Evolutionary conservation across 2,888 invertebrate genomes (phyloP), one percentile per base, ranked within the genome.

Genomic region (Monopis laevigella): DNA sequence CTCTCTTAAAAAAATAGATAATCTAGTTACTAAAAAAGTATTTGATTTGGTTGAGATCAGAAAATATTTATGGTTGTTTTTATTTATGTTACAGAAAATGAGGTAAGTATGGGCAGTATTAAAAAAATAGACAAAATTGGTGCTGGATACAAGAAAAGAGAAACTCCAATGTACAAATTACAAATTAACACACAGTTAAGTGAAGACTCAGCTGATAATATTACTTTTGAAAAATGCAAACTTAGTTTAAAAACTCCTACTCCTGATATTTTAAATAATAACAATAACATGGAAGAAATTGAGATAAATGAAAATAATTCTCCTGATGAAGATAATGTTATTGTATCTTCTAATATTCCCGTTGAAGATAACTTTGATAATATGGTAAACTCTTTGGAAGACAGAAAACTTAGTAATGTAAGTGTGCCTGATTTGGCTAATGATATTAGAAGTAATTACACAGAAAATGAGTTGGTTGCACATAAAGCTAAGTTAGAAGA

Each of bases 401-500:
- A 36, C 2, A 54, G 58, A 43, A 59, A 54, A 39, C 53, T 38
- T 28, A 60, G 62, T 49, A 45, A 46, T 17, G 60, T 54, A 41
- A 48, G 55, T 4, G 48, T 62, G 1, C 67, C 69, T 2, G 74
- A 77, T 55, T 58, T 19, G n/a, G 2, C 36, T 2, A 19, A 10
- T 17, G 7, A 71, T 41, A 65, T 69, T 3, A 62, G 62, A 50
- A 62, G 64, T 38, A 68, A 69, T 47, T 70, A 73, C 46, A 59
- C 65, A 4, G 77, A 73, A 48, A 65, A 69, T 58, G 74, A 72
- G 11, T 19, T 65, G 27, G 62, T 52, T 4, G 59, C 59, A 27
- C 84, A 84, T 54, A 80, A 72, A 44, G 69, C 77, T 1, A 85
- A 87, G 46, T 57, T 88, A 11, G 86, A 87, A 47, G 86, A 87